Conservation (phyloP, 1,140 invertebrate species). For the Dreissena polymorpha region DNA sequence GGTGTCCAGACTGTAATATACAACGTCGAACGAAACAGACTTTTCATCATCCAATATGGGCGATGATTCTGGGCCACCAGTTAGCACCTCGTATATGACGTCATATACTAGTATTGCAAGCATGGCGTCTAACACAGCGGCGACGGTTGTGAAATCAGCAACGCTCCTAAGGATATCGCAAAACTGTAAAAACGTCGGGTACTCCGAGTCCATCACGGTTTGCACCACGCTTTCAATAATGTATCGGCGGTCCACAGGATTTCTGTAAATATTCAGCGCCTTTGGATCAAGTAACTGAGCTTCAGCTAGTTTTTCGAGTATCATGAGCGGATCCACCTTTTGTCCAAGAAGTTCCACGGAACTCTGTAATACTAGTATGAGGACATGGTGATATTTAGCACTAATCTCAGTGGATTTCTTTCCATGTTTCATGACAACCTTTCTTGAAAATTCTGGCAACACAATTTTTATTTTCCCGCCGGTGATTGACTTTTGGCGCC, state of each 20-base stretch:
- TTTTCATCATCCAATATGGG: conserved; percentile 71
- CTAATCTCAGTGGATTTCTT: conserved; percentile 63
- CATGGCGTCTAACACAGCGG: conserved; percentile 70
- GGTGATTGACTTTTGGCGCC: conserved; percentile 3
- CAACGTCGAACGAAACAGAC: conserved; percentile 71
- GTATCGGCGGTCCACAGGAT: conserved; percentile 67
- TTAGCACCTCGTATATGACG: conserved; percentile 68
- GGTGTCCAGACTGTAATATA: conserved; percentile 68
- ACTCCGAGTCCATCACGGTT: conserved; percentile 64
- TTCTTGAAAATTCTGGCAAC: conserved; percentile 65
- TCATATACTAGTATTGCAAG: conserved; percentile 67
- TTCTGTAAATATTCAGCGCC: conserved; percentile 67
- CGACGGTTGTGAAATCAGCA: conserved; percentile 60
- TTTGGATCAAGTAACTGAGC: conserved; percentile 61
- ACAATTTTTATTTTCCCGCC: conserved; percentile 70
- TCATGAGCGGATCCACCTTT: conserved; percentile 66
- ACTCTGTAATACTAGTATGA: conserved; percentile 72
- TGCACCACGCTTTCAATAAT: conserved; percentile 72
- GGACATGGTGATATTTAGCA: conserved; percentile 64
- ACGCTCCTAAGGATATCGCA: conserved; percentile 66
- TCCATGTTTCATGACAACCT: conserved; percentile 51
- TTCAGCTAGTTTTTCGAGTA: conserved; percentile 66
- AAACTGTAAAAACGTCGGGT: conserved; percentile 62
- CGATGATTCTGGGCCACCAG: conserved; percentile 41
- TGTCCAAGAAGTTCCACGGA: conserved; percentile 71